Evolutionary conservation across 1,140 invertebrate species (phyloP).

Genomic region (Drosophila virilis): DNA sequence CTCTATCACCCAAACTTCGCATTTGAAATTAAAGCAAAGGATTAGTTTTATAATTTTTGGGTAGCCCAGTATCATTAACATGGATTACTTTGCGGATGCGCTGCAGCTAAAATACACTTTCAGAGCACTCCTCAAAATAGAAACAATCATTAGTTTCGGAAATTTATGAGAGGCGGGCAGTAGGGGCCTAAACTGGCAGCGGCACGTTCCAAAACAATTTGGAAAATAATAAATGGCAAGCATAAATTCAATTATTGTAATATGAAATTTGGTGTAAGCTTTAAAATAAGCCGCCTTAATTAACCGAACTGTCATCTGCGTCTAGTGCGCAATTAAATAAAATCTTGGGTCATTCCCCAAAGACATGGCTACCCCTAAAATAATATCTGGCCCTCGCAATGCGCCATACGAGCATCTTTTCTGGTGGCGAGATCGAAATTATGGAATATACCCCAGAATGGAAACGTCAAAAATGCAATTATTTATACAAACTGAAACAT

Average conservation of each 20-base stretch:
- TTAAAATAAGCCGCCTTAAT: constrained; percentile 44
- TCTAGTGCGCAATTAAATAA: constrained; percentile 66
- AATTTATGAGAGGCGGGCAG: constrained; percentile 59
- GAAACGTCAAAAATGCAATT: constrained; percentile 84
- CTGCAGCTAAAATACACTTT: constrained; percentile 30
- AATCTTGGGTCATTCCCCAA: constrained; percentile 48
- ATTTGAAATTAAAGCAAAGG: constrained; percentile 39
- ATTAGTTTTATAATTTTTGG: constrained; percentile 47
- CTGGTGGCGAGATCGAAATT: constrained; percentile 27
- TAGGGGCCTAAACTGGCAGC: constrained; percentile 25
- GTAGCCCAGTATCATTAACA: constrained; percentile 49
- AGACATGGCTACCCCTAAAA: constrained; percentile 10
- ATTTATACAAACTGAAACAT: constrained; percentile 83
- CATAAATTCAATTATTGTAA: constrained; percentile 84
- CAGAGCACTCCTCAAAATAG: constrained; percentile 21
- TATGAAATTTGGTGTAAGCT: constrained; percentile 69
- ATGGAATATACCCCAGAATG: constrained; percentile 47
- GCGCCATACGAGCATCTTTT: constrained; percentile 6
- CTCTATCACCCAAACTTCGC: neutral
- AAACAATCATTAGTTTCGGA: constrained; percentile 58
- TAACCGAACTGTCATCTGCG: constrained; percentile 39
- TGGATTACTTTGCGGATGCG: constrained; percentile 55
- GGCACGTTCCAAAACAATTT: constrained; percentile 82
- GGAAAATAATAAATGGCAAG: constrained; percentile 83
- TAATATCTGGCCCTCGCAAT: neutral